Conservation (phyloP, 92 coral and sea anemone genomes). For the Muricea muricata region DNA sequence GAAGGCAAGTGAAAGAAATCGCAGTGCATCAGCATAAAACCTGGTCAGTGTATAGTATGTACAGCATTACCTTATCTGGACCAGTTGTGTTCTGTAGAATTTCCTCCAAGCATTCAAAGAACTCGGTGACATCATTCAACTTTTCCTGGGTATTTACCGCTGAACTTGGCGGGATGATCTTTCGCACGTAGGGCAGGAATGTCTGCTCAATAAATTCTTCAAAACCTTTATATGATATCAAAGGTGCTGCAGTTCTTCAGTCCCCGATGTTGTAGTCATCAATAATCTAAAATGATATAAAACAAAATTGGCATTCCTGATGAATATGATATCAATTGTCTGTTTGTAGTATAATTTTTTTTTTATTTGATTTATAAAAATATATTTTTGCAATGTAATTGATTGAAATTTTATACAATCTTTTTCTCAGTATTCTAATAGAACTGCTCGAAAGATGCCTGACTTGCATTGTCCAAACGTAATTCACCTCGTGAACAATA, state of each 20-base stretch:
- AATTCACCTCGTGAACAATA: conserved; percentile 42
- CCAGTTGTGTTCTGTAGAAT: conserved; percentile 1
- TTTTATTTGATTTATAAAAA: neutral
- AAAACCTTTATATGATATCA: conserved; percentile 11
- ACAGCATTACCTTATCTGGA: conserved; percentile 23
- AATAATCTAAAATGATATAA: conserved; percentile 12
- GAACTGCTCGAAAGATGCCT: neutral
- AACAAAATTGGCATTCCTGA: conserved; percentile 1
- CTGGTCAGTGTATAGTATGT: neutral
- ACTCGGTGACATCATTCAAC: conserved; percentile 16
- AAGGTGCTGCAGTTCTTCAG: neutral
- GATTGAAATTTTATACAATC: neutral
- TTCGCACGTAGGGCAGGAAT: conserved; percentile 53
- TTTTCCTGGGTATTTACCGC: conserved; percentile 14
- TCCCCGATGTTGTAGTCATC: neutral
- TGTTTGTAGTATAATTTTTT: neutral
- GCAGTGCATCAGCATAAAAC: neutral
- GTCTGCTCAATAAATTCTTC: conserved; percentile 39
- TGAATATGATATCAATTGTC: neutral
- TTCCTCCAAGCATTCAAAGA: conserved; percentile 27
- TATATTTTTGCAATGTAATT: neutral
- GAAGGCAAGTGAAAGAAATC: neutral
- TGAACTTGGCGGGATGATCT: neutral
- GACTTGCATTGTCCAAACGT: neutral
- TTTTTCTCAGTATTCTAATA: neutral